Percentiles rank a stretch among this genome's conserved stretches.
These are phyloP conservation scores for Tauraco erythrolophus DNA, from an alignment of 2,113 vertebrate species.

Conservation along the genomic window DNA sequence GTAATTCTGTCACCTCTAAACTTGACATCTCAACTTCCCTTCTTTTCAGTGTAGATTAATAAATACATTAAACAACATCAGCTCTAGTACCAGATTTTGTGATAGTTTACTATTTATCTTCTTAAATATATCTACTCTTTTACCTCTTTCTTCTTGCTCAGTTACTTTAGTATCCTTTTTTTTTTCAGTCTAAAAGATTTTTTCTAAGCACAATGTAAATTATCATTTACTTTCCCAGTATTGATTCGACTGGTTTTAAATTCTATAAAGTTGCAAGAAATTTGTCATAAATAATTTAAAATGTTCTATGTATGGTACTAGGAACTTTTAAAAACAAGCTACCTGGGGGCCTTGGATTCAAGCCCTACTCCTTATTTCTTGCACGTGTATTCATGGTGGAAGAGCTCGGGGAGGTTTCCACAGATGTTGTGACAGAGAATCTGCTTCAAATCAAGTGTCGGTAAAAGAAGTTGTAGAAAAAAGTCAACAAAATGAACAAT, in stretches of 20 bases:
- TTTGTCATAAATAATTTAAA: neutral
- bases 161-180: neutral
- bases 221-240: neutral
- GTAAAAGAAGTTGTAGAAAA: neutral
- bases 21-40: neutral
- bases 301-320: neutral
- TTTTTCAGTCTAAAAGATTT: neutral
- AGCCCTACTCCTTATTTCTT: neutral
- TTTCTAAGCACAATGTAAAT: neutral
- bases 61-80: neutral
- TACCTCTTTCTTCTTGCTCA: neutral
- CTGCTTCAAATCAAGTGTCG: neutral
- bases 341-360: neutral
- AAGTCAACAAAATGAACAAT: neutral
- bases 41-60: neutral
- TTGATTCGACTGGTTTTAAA: neutral
- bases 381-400: rapidly evolving
- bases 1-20: neutral
- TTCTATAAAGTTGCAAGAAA: neutral
- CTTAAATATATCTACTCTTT: neutral
- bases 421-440: neutral
- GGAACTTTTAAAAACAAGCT: neutral
- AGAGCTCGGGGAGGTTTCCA: neutral
- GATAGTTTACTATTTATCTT: neutral
- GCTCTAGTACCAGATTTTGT: neutral